phyloP scores from a whole-genome alignment of 2,113 vertebrate species.

The Mustela nigripes region DNA sequence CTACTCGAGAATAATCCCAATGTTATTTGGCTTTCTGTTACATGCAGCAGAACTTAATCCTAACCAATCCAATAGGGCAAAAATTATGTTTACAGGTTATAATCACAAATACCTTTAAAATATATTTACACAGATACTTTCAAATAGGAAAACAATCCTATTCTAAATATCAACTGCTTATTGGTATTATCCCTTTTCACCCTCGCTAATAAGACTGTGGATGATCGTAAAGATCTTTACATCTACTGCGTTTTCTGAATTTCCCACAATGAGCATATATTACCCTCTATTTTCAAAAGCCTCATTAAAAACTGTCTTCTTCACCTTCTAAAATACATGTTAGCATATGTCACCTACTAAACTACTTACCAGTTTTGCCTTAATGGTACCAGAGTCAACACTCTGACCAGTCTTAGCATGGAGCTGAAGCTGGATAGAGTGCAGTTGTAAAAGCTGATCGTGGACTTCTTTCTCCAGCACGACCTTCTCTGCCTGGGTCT shows the following conservation, averaged over 20 bases:
- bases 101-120: constrained; percentile 37
- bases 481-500: constrained; percentile 93
- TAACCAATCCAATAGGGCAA: not conserved
- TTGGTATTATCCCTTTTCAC: not conserved
- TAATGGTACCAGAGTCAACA: constrained; percentile 95
- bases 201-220: not conserved
- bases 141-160: not conserved
- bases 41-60: not conserved
- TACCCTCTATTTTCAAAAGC: constrained; percentile 9
- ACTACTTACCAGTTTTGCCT: constrained; percentile 95
- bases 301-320: constrained; percentile 14
- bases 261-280: not conserved
- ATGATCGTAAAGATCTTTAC: not conserved
- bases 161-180: not conserved
- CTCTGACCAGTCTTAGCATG: constrained; percentile 94
- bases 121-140: constrained; percentile 3
- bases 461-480: constrained; percentile 97
- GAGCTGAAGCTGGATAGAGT: constrained; percentile 96
- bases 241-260: not conserved
- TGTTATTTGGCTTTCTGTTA: constrained; percentile 19
- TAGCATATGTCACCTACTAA: not conserved
- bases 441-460: constrained; percentile 94
- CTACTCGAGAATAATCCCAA: constrained; percentile 13
- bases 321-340: not conserved
- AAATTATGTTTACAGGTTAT: not conserved